phyloP scores from a whole-genome alignment of 2,888 invertebrate genomes.

The Drosophila maculinotata region DNA sequence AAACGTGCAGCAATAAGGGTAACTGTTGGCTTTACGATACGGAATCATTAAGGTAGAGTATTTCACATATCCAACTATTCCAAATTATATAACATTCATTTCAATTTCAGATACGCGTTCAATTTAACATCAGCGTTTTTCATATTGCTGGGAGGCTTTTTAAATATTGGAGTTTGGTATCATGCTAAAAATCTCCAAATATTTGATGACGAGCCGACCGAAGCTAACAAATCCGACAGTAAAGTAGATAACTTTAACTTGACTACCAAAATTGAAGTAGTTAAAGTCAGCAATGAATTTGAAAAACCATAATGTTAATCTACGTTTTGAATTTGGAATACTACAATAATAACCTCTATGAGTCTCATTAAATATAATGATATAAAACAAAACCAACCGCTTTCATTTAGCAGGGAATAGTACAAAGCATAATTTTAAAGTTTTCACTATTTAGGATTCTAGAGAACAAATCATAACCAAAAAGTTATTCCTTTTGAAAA shows the following conservation, averaged over 20 bases:
- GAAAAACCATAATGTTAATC: not conserved
- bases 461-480: no score
- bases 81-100: not conserved
- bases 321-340: not conserved
- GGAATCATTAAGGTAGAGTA: constrained; percentile 85
- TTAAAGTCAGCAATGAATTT: not conserved
- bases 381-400: not conserved
- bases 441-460: no score
- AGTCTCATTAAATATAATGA: not conserved
- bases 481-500: not conserved
- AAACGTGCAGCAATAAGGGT: constrained; percentile 88
- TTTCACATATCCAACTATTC: not conserved
- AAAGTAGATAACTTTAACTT: constrained; percentile 7
- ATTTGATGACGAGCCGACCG: constrained; percentile 87
- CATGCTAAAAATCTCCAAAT: constrained; percentile 88
- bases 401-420: not conserved
- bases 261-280: constrained; percentile 6
- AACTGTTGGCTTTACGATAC: constrained; percentile 91
- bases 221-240: not conserved
- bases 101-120: constrained; percentile 85
- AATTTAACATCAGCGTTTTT: constrained; percentile 88
- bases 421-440: no score
- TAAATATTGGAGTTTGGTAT: constrained; percentile 88
- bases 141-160: constrained; percentile 87
- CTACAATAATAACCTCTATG: constrained; percentile 8